Evolutionary conservation across 1,140 invertebrate species (phyloP).

Genomic region (Meloidogyne hapla): DNA sequence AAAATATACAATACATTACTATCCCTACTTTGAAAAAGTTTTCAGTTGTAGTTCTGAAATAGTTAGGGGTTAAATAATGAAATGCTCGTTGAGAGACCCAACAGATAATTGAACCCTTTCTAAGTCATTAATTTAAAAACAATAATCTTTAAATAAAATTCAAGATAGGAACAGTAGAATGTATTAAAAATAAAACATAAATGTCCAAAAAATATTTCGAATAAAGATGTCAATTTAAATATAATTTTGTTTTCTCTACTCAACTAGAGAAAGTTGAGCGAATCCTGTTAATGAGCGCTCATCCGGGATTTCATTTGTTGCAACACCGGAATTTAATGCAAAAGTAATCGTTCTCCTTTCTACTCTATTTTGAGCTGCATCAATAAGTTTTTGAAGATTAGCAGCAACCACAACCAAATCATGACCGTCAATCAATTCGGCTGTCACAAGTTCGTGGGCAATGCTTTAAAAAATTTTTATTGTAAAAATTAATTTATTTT

Average conservation of each 20-base stretch:
- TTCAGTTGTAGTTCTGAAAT: no score
- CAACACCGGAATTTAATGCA: constrained; percentile 75
- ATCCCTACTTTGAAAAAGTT: neutral
- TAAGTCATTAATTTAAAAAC: no score
- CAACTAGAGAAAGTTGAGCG: constrained; percentile 80
- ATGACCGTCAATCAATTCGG: constrained; percentile 84
- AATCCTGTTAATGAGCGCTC: constrained; percentile 90
- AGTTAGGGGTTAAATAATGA: no score
- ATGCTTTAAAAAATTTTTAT: constrained; percentile 67
- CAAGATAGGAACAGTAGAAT: neutral
- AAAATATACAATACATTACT: neutral
- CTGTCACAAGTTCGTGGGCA: constrained; percentile 85
- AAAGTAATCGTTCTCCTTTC: constrained; percentile 78
- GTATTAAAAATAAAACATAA: neutral
- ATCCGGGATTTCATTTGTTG: constrained; percentile 80
- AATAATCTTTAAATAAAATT: neutral
- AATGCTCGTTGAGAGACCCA: no score
- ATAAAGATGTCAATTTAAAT: constrained; percentile 1
- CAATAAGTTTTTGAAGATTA: constrained; percentile 86
- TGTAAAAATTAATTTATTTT: neutral
- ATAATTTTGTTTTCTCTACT: constrained; percentile 25
- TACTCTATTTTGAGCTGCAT: constrained; percentile 65
- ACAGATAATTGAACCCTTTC: no score
- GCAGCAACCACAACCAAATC: constrained; percentile 85
- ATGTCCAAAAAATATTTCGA: neutral